Conservation (phyloP, 1,140 invertebrate genomes). For the Dryas iulia region DNA sequence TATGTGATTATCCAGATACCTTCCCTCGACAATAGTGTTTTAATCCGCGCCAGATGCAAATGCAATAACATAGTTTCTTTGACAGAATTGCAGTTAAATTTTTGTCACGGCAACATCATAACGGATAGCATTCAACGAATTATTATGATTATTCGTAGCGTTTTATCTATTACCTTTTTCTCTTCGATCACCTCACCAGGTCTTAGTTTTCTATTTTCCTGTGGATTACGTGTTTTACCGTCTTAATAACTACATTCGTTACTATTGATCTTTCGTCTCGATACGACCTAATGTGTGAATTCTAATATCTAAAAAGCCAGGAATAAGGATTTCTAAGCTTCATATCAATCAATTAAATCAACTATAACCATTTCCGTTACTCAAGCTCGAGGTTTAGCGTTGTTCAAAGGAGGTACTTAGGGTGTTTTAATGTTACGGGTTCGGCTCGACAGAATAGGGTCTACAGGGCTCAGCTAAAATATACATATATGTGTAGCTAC, state of each 20-base stretch:
- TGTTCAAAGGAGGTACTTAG: constrained; percentile 52
- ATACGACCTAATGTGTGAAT: constrained; percentile 35
- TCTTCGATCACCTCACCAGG: constrained; percentile 95
- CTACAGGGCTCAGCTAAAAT: constrained; percentile 47
- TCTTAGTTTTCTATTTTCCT: constrained; percentile 89
- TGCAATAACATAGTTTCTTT: constrained; percentile 60
- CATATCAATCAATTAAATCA: constrained; percentile 52
- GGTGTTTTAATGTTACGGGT: constrained; percentile 70
- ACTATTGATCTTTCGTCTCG: constrained; percentile 39
- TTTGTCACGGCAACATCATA: constrained; percentile 69
- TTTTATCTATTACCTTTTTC: constrained; percentile 96
- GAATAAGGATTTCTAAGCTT: constrained; percentile 62
- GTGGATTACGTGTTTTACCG: constrained; percentile 77
- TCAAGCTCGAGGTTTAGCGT: constrained; percentile 59
- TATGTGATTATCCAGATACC: constrained; percentile 63
- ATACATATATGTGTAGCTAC: constrained; percentile 23
- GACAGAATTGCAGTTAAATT: constrained; percentile 64
- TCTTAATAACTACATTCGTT: constrained; percentile 67
- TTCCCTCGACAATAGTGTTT: constrained; percentile 44
- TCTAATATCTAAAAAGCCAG: constrained; percentile 62
- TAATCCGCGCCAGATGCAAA: constrained; percentile 69
- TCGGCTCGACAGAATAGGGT: constrained; percentile 76
- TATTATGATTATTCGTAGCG: constrained; percentile 59
- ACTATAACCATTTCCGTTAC: constrained; percentile 47
- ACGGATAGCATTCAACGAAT: constrained; percentile 74